phyloP scores from a whole-genome alignment of 2,113 vertebrate species.

The Gadus macrocephalus region DNA sequence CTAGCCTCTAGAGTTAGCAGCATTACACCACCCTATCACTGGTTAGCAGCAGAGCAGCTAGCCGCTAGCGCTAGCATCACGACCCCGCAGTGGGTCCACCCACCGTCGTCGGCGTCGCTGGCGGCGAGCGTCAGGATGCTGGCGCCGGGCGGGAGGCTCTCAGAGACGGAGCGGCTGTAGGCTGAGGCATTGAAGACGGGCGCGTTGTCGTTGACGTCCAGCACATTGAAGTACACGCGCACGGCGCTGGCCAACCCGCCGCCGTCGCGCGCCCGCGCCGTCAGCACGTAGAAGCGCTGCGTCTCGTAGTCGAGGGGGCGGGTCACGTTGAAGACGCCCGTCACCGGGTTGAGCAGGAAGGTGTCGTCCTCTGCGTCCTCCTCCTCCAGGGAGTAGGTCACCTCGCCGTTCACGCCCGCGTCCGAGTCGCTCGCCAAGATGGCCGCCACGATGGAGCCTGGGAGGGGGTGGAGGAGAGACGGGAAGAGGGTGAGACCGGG shows the following conservation, averaged over 20 bases:
- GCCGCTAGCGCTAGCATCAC: too few species aligned
- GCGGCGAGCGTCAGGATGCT: slow-evolving; percentile 80
- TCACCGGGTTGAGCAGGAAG: slow-evolving; percentile 90
- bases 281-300: slow-evolving; percentile 88
- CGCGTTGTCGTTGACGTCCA: slow-evolving; percentile 89
- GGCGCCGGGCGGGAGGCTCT: slow-evolving; percentile 79
- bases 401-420: slow-evolving; percentile 88
- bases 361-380: slow-evolving; percentile 87
- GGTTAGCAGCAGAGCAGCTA: too few species aligned
- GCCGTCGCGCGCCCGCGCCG: slow-evolving; percentile 80
- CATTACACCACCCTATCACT: too few species aligned
- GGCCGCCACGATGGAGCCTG: slow-evolving; percentile 94
- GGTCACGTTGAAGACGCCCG: slow-evolving; percentile 93
- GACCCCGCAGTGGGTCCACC: slow-evolving; percentile 18
- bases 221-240: slow-evolving; percentile 91
- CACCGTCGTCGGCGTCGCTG: slow-evolving; percentile 87
- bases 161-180: slow-evolving; percentile 84
- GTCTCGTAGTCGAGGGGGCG: slow-evolving; percentile 83
- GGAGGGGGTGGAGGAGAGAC: background rate
- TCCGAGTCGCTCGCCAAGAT: slow-evolving; percentile 91
- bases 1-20: too few species aligned
- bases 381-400: slow-evolving; percentile 86
- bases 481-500: background rate
- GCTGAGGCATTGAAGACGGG: slow-evolving; percentile 77
- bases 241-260: slow-evolving; percentile 81